A percentile compares a stretch with the other conserved stretches of the same genome.
Evolutionary conservation across 2,888 invertebrate genomes (phyloP).

Genomic region (Leucophenga montana): DNA sequence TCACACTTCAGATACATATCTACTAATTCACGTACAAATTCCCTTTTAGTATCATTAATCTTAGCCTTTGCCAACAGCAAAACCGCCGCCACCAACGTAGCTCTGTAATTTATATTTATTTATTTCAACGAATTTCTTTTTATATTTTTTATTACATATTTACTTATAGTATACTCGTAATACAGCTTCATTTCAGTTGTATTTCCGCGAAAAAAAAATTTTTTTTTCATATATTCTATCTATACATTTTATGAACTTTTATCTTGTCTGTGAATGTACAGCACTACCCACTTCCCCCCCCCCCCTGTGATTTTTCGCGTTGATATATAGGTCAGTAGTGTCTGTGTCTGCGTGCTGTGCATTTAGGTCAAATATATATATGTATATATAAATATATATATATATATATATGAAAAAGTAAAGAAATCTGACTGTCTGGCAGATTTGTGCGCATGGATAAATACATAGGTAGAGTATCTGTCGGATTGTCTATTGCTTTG

Average conservation of each 20-base stretch:
- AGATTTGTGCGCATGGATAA: too few relatives aligned
- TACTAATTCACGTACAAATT: too few relatives aligned
- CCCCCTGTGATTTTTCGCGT: neutral
- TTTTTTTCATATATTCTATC: constrained; percentile 4
- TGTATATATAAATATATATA: too few relatives aligned
- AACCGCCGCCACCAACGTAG: neutral
- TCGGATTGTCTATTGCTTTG: too few relatives aligned
- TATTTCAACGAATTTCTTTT: too few relatives aligned
- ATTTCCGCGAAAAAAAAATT: neutral
- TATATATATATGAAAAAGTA: too few relatives aligned
- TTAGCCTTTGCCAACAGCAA: neutral
- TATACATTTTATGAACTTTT: constrained; percentile 17
- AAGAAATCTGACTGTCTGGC: too few relatives aligned
- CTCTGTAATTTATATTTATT: neutral
- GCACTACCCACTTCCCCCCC: neutral
- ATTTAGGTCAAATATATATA: constrained; percentile 62
- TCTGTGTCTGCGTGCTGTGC: constrained; percentile 36
- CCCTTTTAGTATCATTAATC: too few relatives aligned
- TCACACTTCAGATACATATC: too few relatives aligned
- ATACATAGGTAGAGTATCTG: too few relatives aligned
- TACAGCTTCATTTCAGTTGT: neutral
- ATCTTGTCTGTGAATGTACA: neutral
- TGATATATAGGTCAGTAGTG: constrained; percentile 58
- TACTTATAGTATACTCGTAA: neutral
- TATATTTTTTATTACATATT: too few relatives aligned